Conservation (phyloP, 2,797 vertebrate genomes). For the Scolopax rusticola region DNA sequence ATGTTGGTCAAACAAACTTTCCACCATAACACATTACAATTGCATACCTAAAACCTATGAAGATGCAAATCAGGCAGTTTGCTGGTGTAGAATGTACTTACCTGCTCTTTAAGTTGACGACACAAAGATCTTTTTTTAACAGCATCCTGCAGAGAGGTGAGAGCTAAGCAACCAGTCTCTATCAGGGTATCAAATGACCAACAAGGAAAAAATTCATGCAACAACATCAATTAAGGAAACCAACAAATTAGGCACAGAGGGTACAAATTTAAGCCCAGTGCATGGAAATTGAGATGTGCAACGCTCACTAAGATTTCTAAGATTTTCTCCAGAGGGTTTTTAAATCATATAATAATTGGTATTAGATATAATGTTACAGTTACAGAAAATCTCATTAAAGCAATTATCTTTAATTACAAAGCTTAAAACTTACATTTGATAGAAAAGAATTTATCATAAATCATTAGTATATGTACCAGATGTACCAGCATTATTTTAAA, state of each 20-base stretch:
- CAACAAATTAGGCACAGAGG: conserved; percentile 17
- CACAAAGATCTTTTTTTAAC: not conserved
- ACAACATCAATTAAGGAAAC: conserved; percentile 20
- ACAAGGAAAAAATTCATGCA: not conserved
- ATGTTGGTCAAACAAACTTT: not conserved
- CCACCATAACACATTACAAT: not conserved
- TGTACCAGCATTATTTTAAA: not conserved
- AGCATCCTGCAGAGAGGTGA: not conserved
- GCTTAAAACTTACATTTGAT: not conserved
- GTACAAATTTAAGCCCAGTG: not conserved
- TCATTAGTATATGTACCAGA: not conserved
- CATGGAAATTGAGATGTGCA: not conserved
- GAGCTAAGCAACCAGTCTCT: not conserved
- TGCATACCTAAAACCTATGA: not conserved
- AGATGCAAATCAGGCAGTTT: not conserved
- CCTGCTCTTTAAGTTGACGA: not conserved
- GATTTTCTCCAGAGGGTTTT: conserved; percentile 6
- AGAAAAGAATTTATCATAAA: not conserved
- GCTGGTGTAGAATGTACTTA: not conserved
- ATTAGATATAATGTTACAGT: conserved; percentile 18
- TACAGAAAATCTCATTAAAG: not conserved
- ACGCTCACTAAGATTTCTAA: not conserved
- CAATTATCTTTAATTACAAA: conserved; percentile 17
- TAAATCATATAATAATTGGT: not conserved
- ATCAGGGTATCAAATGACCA: not conserved